phyloP scores from a whole-genome alignment of 2,113 vertebrate genomes.

The Thymallus thymallus region DNA sequence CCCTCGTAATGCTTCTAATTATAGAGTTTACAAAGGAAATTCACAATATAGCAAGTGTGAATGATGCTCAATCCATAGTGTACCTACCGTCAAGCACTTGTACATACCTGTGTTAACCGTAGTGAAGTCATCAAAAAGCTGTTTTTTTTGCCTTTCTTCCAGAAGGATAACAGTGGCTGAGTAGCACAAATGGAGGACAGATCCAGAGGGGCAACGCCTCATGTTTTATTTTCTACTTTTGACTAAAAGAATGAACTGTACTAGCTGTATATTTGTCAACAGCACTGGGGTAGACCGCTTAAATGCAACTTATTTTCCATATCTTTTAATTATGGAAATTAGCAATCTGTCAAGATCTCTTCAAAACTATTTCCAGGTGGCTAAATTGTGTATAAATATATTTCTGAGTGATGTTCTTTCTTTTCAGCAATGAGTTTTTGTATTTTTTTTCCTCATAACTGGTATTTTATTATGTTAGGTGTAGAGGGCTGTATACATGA shows the following conservation, averaged over 20 bases:
- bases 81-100: too few species aligned
- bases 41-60: too few species aligned
- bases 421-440: conserved; percentile 66
- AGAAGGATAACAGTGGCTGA: conserved; percentile 95
- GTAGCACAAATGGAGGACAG: conserved; percentile 71
- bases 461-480: conserved; percentile 79
- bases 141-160: conserved; percentile 24
- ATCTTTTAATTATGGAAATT: conserved; percentile 35
- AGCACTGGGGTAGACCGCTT: conserved; percentile 88
- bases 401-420: conserved; percentile 77
- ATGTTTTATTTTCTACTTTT: conserved; percentile 74
- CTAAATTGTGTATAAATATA: conserved; percentile 77
- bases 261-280: conserved; percentile 92
- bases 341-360: conserved; percentile 59
- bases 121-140: not conserved
- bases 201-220: conserved; percentile 71
- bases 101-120: too few species aligned
- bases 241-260: conserved; percentile 80
- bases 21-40: too few species aligned
- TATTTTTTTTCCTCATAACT: conserved; percentile 72
- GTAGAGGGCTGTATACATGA: conserved; percentile 71
- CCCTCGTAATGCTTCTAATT: too few species aligned
- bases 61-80: too few species aligned
- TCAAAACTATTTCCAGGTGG: conserved; percentile 74
- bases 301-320: conserved; percentile 73